These are phyloP conservation scores for Dermatemys mawii DNA, from an alignment of 2,113 vertebrate genomes.

Conservation along the genomic window DNA sequence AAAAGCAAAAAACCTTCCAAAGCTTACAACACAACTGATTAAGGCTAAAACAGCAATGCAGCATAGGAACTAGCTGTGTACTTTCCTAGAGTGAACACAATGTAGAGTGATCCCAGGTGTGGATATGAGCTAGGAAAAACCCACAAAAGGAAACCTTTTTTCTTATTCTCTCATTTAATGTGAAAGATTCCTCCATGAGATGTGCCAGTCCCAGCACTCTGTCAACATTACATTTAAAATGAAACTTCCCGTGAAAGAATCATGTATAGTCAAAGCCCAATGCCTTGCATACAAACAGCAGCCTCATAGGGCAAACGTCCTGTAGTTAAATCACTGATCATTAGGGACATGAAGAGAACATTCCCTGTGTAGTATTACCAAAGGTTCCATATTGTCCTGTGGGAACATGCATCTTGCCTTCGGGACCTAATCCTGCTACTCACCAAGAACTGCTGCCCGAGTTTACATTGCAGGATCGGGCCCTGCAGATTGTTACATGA, in stretches of 20 bases:
- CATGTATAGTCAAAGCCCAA: too few relatives aligned
- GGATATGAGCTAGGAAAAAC: not conserved
- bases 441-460: not conserved
- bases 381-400: too few relatives aligned
- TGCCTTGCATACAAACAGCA: too few relatives aligned
- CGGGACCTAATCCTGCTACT: not conserved
- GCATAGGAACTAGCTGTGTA: not conserved
- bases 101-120: not conserved
- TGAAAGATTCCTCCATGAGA: conserved; percentile 45
- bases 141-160: conserved; percentile 11
- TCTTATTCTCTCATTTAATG: not conserved
- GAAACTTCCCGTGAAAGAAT: too few relatives aligned
- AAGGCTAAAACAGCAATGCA: not conserved
- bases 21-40: not conserved
- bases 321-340: too few relatives aligned
- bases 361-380: too few relatives aligned
- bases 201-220: too few relatives aligned
- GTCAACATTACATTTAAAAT: too few relatives aligned
- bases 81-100: too few relatives aligned
- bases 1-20: too few relatives aligned
- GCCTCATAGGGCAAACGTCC: too few relatives aligned
- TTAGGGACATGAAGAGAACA: too few relatives aligned
- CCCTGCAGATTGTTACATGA: not conserved
- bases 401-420: not conserved
- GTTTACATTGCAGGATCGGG: not conserved